phyloP scores from a whole-genome alignment of 2,888 invertebrate species.

The Mongoloraphidia duomilia region DNA sequence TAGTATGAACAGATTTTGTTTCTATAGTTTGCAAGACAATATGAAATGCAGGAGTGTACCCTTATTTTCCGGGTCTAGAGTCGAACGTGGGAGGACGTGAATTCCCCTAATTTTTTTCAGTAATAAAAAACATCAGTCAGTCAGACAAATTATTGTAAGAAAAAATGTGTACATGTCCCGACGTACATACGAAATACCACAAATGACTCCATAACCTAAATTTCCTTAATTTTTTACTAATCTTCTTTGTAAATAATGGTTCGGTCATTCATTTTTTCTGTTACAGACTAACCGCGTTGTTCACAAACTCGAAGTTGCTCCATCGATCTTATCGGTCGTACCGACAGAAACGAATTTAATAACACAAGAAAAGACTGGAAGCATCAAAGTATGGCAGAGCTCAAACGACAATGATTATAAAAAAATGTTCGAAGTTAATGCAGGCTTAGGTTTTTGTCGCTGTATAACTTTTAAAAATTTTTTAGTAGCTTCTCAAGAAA shows the following conservation, averaged over 20 bases:
- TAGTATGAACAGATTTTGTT: too few relatives aligned
- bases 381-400: constrained; percentile 49
- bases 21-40: too few relatives aligned
- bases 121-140: too few relatives aligned
- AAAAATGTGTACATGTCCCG: too few relatives aligned
- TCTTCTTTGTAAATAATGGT: constrained; percentile 1
- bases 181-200: too few relatives aligned
- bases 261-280: constrained; percentile 4
- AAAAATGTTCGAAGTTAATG: constrained; percentile 39
- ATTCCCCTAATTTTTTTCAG: too few relatives aligned
- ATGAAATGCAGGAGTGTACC: too few relatives aligned
- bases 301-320: constrained; percentile 49
- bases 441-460: constrained; percentile 58
- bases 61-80: too few relatives aligned
- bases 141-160: too few relatives aligned
- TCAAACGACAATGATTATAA: constrained; percentile 42
- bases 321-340: constrained; percentile 45
- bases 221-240: constrained; percentile 1
- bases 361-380: constrained; percentile 62
- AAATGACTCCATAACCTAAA: background rate
- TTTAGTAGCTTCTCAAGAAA: constrained; percentile 50
- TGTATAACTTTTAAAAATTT: constrained; percentile 43
- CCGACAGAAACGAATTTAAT: constrained; percentile 46
- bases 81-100: too few relatives aligned
- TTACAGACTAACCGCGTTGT: constrained; percentile 57